phyloP scores from a whole-genome alignment of 2,888 invertebrate species.

The Trichogramma evanescens region DNA sequence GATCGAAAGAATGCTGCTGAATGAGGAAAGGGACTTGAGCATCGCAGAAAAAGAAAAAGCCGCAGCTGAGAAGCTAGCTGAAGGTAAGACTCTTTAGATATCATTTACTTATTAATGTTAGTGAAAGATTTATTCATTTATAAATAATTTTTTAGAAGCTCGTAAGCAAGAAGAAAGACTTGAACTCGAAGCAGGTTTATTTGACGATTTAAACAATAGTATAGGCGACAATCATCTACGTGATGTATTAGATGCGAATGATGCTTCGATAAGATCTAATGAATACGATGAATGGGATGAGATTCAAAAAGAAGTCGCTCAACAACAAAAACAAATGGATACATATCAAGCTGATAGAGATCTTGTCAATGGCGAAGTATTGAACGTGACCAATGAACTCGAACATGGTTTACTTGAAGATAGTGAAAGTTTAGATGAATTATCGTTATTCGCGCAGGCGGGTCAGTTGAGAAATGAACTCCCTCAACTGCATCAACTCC shows the following conservation, averaged over 20 bases:
- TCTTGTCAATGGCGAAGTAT: conserved; percentile 42
- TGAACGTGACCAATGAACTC: conserved; percentile 29
- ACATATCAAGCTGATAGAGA: conserved; percentile 50
- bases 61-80: no score
- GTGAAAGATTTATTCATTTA: no score
- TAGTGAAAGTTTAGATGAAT: conserved; percentile 40
- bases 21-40: conserved; percentile 55
- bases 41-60: no score
- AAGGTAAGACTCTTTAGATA: no score
- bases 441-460: conserved; percentile 38
- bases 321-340: conserved; percentile 35
- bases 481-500: conserved; percentile 22
- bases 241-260: background rate
- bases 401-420: conserved; percentile 44
- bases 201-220: background rate
- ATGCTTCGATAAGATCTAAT: background rate
- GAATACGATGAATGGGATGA: conserved; percentile 63
- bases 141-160: no score
- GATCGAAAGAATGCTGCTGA: conserved; percentile 66
- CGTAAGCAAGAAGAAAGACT: conserved; percentile 50
- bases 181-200: conserved; percentile 25
- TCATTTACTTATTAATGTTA: no score
- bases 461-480: conserved; percentile 30
- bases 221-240: background rate
- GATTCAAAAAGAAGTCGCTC: conserved; percentile 56